Conservation (phyloP, 2,797 vertebrate genomes). For the Molossus molossus region DNA sequence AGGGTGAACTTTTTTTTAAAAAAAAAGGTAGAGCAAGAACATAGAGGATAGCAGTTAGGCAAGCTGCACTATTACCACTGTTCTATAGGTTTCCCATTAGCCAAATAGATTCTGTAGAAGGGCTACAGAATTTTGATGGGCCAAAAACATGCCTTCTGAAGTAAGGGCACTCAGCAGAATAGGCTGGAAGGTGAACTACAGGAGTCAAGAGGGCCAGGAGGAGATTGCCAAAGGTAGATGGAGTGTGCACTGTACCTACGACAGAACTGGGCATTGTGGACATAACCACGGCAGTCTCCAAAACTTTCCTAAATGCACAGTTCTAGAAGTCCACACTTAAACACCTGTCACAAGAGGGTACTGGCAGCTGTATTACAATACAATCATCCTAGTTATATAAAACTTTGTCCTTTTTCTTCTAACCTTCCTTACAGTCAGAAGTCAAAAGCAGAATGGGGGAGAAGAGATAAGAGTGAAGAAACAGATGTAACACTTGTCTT, state of each 20-base stretch:
- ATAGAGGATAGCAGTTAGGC: neutral
- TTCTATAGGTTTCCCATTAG: neutral
- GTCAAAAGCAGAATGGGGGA: neutral
- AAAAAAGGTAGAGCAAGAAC: neutral
- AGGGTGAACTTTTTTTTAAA: neutral
- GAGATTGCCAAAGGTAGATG: neutral
- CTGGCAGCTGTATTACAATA: neutral
- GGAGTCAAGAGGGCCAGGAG: neutral
- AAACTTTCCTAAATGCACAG: neutral
- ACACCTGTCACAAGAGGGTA: neutral
- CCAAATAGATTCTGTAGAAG: neutral
- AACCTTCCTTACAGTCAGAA: conserved; percentile 13
- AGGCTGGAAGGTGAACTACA: neutral
- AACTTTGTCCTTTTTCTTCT: neutral
- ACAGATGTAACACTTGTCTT: neutral
- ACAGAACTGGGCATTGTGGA: neutral
- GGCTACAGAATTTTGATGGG: neutral
- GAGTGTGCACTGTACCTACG: neutral
- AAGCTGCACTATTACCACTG: neutral
- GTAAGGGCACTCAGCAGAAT: neutral
- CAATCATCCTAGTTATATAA: neutral
- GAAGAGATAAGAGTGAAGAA: neutral
- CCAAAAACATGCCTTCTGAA: neutral
- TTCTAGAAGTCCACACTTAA: neutral
- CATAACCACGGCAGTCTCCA: neutral